A percentile compares a stretch with the other conserved stretches of the same genome.
Conservation (phyloP, 2,888 invertebrate species). For the Apamea crenata region DNA sequence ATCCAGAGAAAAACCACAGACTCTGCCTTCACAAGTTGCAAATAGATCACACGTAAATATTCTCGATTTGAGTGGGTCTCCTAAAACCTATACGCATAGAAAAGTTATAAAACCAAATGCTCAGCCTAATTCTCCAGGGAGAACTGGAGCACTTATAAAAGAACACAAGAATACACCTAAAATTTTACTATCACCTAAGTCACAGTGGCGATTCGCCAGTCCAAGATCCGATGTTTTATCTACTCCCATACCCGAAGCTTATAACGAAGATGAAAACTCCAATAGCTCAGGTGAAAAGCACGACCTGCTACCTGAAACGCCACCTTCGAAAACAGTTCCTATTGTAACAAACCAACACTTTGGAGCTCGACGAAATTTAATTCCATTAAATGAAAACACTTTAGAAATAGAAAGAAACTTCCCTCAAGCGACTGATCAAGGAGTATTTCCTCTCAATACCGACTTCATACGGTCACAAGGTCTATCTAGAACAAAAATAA, state of each 20-base stretch:
- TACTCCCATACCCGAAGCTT: conserved; percentile 95
- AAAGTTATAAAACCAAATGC: conserved; percentile 89
- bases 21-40: conserved; percentile 75
- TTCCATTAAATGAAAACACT: conserved; percentile 83
- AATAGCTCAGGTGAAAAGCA: conserved; percentile 91
- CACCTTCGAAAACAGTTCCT: conserved; percentile 86
- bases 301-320: conserved; percentile 79
- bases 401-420: conserved; percentile 78
- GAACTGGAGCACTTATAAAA: conserved; percentile 87
- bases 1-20: conserved; percentile 89
- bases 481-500: conserved; percentile 87
- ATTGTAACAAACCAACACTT: conserved; percentile 88
- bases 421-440: conserved; percentile 79
- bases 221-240: conserved; percentile 96
- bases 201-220: conserved; percentile 93
- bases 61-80: conserved; percentile 93
- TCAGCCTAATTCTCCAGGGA: conserved; percentile 89
- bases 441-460: conserved; percentile 87
- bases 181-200: conserved; percentile 93
- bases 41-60: conserved; percentile 91
- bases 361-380: conserved; percentile 86
- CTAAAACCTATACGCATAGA: conserved; percentile 92
- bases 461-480: conserved; percentile 79
- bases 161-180: conserved; percentile 90
- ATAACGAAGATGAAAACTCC: conserved; percentile 94